Percentiles rank a stretch among this genome's conserved stretches.
These are phyloP conservation scores for Vanessa atalanta DNA, from an alignment of 1,140 invertebrate genomes.

Conservation along the genomic window DNA sequence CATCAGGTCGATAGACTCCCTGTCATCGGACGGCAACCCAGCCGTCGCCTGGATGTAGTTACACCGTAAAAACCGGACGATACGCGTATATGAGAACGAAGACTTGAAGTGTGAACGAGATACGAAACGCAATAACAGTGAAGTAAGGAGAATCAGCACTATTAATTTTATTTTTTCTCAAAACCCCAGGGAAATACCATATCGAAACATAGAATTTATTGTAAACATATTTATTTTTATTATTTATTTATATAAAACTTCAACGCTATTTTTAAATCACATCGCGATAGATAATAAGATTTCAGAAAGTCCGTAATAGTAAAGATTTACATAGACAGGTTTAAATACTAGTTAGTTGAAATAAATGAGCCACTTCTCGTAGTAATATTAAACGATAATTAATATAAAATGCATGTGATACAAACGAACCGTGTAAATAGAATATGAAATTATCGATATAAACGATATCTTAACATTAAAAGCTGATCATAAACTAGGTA, in stretches of 20 bases:
- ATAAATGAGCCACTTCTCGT: slow-evolving; percentile 25
- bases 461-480: background rate
- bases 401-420: slow-evolving; percentile 18
- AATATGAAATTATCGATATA: background rate
- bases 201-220: slow-evolving; percentile 38
- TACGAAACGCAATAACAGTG: slow-evolving; percentile 33
- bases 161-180: slow-evolving; percentile 16
- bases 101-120: slow-evolving; percentile 25
- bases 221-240: slow-evolving; percentile 13
- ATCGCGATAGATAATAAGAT: slow-evolving; percentile 32
- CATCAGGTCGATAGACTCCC: slow-evolving; percentile 65
- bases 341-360: slow-evolving; percentile 27
- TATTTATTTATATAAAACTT: slow-evolving; percentile 8
- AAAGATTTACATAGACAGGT: slow-evolving; percentile 20
- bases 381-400: slow-evolving; percentile 13
- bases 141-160: slow-evolving; percentile 7
- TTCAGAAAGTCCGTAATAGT: slow-evolving; percentile 37
- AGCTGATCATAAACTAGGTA: slow-evolving; percentile 16
- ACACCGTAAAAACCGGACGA: slow-evolving; percentile 10
- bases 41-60: slow-evolving; percentile 73
- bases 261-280: slow-evolving; percentile 16
- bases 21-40: slow-evolving; percentile 67
- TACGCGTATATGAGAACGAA: slow-evolving; percentile 11
- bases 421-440: slow-evolving; percentile 13
- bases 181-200: slow-evolving; percentile 32